Evolutionary conservation across 2,797 vertebrate genomes (phyloP).

Genomic region (Phaenicophaeus curvirostris): DNA sequence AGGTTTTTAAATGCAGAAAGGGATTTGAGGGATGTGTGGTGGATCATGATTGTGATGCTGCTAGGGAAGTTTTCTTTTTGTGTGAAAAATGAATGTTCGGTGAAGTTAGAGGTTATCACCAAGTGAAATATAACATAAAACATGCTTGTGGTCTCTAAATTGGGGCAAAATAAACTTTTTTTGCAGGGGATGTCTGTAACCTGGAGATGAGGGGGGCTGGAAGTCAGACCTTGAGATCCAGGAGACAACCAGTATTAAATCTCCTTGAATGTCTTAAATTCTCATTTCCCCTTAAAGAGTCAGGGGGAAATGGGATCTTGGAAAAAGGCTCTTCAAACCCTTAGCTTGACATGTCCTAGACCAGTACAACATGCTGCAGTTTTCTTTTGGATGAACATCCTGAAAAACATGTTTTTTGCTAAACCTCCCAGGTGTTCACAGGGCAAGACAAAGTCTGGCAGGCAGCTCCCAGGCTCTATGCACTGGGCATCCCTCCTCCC

Average conservation of each 20-base stretch:
- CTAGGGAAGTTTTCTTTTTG: neutral
- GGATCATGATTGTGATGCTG: accelerated
- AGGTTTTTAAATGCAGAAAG: neutral
- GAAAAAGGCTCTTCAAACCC: neutral
- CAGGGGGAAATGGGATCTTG: neutral
- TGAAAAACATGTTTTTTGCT: neutral
- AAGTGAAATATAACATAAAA: neutral
- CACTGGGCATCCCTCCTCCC: neutral
- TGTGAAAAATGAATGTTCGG: neutral
- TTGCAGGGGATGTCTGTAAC: neutral
- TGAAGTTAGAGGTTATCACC: neutral
- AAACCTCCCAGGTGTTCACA: neutral
- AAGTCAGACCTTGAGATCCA: neutral
- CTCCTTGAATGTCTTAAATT: neutral
- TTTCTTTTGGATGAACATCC: neutral
- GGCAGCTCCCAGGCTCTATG: constrained; percentile 1
- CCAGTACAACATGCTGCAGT: accelerated
- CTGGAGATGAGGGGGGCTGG: constrained; percentile 3
- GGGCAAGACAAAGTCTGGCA: neutral
- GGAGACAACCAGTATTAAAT: neutral
- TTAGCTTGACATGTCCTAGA: accelerated
- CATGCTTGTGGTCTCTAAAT: neutral
- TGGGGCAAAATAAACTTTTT: neutral
- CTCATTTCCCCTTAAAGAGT: neutral
- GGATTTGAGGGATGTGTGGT: neutral